These are phyloP conservation scores for Dolichoris vasculosae DNA, from an alignment of 1,140 invertebrate genomes.

Conservation along the genomic window DNA sequence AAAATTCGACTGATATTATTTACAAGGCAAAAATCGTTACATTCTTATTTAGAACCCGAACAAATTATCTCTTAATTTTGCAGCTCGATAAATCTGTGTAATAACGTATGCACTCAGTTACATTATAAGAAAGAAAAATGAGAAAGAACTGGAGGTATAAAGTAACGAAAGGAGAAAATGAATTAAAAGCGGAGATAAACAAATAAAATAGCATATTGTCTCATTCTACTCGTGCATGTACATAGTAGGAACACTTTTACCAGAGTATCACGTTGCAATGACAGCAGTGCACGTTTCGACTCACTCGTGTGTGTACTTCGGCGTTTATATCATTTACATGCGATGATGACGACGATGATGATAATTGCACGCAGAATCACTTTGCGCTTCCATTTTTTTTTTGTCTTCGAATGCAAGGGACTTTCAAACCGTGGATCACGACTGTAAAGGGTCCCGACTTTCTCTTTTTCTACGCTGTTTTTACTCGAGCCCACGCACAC, in stretches of 20 bases:
- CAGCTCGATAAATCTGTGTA: slow-evolving; percentile 13
- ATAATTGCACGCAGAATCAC: slow-evolving; percentile 47
- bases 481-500: slow-evolving; percentile 2
- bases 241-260: neutral
- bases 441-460: slow-evolving; percentile 26
- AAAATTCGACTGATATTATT: neutral
- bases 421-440: slow-evolving; percentile 12
- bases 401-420: slow-evolving; percentile 30
- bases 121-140: neutral
- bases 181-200: slow-evolving; percentile 37
- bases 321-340: neutral
- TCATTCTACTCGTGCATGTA: slow-evolving; percentile 10
- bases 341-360: slow-evolving; percentile 50
- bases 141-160: neutral
- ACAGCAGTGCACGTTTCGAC: neutral
- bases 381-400: slow-evolving; percentile 30
- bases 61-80: slow-evolving; percentile 12
- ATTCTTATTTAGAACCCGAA: slow-evolving; percentile 1
- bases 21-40: neutral
- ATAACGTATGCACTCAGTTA: neutral
- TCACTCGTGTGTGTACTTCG: neutral
- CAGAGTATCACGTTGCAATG: slow-evolving; percentile 6
- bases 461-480: slow-evolving; percentile 1
- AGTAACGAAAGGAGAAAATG: slow-evolving; percentile 21
- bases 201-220: slow-evolving; percentile 43